Evolutionary conservation across 2,113 vertebrate species (phyloP).

Genomic region (Colaptes auratus): DNA sequence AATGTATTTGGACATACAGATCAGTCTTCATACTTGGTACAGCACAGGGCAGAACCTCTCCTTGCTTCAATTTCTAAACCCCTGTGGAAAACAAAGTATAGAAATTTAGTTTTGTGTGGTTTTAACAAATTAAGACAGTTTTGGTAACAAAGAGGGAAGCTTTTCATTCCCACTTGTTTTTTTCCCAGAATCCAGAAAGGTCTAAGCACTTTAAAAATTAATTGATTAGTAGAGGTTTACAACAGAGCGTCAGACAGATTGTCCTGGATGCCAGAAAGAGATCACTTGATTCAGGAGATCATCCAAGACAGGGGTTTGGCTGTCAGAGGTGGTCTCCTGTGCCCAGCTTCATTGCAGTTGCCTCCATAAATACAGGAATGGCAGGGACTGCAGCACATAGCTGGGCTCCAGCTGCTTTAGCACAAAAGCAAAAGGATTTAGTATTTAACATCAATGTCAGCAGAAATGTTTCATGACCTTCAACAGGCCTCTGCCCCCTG

Average conservation of each 20-base stretch:
- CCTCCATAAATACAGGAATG: neutral
- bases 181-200: neutral
- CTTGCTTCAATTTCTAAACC: neutral
- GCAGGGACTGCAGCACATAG: neutral
- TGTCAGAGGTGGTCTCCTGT: neutral
- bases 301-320: neutral
- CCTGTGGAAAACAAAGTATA: neutral
- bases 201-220: neutral
- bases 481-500: constrained; percentile 7
- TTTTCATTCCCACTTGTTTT: neutral
- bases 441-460: constrained; percentile 53
- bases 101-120: neutral
- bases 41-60: neutral
- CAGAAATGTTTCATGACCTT: constrained; percentile 55
- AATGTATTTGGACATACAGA: neutral
- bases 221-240: neutral
- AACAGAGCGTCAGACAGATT: neutral
- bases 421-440: constrained; percentile 43
- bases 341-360: neutral
- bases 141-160: neutral
- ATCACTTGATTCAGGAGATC: neutral
- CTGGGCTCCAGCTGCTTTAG: neutral
- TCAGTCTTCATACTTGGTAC: neutral
- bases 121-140: neutral
- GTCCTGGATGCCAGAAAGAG: neutral